Conservation (phyloP, 2,113 vertebrate genomes). For the Spea bombifrons region DNA sequence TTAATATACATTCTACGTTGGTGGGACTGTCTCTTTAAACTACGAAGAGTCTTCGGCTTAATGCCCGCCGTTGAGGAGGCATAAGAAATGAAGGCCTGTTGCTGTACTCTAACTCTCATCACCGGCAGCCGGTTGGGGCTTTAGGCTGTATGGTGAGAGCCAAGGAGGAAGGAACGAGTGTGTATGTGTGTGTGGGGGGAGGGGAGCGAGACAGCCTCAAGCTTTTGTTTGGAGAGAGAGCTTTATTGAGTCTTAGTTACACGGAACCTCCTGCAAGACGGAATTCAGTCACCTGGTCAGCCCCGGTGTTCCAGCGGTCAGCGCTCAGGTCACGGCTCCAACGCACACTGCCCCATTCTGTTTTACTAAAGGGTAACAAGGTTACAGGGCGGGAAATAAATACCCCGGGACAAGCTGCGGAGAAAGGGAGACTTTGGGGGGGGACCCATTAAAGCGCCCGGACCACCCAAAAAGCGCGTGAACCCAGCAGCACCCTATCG, state of each 20-base stretch:
- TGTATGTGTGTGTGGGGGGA: too few relatives aligned
- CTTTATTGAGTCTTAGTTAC: neutral
- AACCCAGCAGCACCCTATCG: too few relatives aligned
- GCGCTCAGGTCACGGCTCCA: neutral
- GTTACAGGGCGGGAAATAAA: neutral
- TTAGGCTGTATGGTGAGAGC: too few relatives aligned
- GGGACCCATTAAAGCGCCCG: neutral
- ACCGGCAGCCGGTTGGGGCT: neutral
- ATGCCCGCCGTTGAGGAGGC: too few relatives aligned
- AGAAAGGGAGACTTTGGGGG: neutral
- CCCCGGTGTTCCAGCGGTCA: constrained; percentile 12
- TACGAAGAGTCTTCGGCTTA: too few relatives aligned
- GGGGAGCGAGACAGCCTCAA: too few relatives aligned
- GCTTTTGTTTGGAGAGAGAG: neutral
- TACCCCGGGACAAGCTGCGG: neutral
- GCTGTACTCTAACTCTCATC: neutral
- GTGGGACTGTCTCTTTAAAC: too few relatives aligned
- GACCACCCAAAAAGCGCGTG: too few relatives aligned
- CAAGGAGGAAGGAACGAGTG: too few relatives aligned
- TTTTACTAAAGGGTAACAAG: neutral
- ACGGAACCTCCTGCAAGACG: neutral
- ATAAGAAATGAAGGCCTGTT: too few relatives aligned
- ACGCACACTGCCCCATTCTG: neutral
- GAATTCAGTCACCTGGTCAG: constrained; percentile 18
- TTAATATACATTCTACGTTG: too few relatives aligned